Evolutionary conservation across 1,140 invertebrate genomes (phyloP).

Genomic region (Bombus confusus): DNA sequence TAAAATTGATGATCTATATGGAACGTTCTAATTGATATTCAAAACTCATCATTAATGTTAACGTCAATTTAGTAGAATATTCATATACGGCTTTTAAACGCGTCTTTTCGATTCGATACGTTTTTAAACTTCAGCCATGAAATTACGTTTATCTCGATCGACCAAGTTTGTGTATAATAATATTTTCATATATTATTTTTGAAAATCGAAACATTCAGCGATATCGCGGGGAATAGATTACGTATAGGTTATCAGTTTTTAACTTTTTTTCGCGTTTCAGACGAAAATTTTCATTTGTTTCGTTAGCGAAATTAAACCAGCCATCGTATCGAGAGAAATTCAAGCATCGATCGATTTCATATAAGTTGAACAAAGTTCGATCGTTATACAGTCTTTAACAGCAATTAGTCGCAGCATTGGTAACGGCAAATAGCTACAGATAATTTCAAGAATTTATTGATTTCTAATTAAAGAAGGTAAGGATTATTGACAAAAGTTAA

Average conservation of each 20-base stretch:
- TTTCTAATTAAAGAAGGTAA: background rate
- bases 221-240: background rate
- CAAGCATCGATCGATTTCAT: background rate
- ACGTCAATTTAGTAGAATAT: background rate
- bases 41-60: background rate
- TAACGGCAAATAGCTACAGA: background rate
- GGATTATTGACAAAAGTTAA: too few relatives aligned
- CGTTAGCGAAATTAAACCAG: background rate
- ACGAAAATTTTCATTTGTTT: background rate
- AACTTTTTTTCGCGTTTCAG: too few relatives aligned
- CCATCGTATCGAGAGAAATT: background rate
- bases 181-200: too few relatives aligned
- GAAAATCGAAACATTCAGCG: too few relatives aligned
- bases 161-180: too few relatives aligned
- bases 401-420: too few relatives aligned
- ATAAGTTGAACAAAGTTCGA: background rate
- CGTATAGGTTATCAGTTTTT: background rate
- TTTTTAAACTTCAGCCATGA: background rate
- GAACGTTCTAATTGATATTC: conserved; percentile 15
- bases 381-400: background rate
- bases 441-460: background rate
- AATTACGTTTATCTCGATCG: background rate
- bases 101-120: background rate
- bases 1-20: conserved; percentile 6
- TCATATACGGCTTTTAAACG: too few relatives aligned